Evolutionary conservation across 2,888 invertebrate species (phyloP).

Genomic region (Amblyteles armatorius): DNA sequence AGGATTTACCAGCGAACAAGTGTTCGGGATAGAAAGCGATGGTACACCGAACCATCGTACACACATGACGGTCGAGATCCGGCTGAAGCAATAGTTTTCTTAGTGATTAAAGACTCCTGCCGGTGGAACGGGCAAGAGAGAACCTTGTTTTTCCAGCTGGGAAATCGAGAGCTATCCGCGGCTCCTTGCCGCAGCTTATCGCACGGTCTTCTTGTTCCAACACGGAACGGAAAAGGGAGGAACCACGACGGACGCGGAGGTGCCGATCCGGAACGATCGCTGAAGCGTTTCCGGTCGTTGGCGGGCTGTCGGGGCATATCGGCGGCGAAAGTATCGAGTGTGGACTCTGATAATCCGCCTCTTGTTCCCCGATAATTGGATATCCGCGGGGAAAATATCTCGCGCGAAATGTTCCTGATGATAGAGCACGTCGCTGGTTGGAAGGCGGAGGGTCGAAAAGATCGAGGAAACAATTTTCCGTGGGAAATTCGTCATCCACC

Average conservation of each 20-base stretch:
- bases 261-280: neutral
- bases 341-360: slow-evolving; percentile 2
- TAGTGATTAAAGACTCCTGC: slow-evolving; percentile 19
- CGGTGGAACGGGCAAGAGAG: neutral
- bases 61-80: too few species aligned
- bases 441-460: neutral
- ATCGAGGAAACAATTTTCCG: slow-evolving; percentile 50
- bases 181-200: too few species aligned
- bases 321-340: neutral
- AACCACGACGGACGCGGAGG: neutral
- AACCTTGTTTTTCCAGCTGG: too few species aligned
- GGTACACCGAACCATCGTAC: too few species aligned
- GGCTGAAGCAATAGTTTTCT: slow-evolving; percentile 3
- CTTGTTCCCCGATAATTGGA: slow-evolving; percentile 43
- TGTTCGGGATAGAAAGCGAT: neutral
- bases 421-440: slow-evolving; percentile 6
- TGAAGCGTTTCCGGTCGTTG: neutral
- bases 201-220: too few species aligned
- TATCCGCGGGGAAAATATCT: slow-evolving; percentile 3
- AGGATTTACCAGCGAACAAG: neutral
- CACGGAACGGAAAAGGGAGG: neutral
- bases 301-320: neutral
- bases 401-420: neutral
- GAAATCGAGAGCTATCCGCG: neutral
- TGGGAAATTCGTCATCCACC: slow-evolving; percentile 58